A percentile compares a stretch with the other conserved stretches of the same genome.
These are phyloP conservation scores for Carabus problematicus DNA, from an alignment of 2,888 invertebrate genomes.

Conservation along the genomic window DNA sequence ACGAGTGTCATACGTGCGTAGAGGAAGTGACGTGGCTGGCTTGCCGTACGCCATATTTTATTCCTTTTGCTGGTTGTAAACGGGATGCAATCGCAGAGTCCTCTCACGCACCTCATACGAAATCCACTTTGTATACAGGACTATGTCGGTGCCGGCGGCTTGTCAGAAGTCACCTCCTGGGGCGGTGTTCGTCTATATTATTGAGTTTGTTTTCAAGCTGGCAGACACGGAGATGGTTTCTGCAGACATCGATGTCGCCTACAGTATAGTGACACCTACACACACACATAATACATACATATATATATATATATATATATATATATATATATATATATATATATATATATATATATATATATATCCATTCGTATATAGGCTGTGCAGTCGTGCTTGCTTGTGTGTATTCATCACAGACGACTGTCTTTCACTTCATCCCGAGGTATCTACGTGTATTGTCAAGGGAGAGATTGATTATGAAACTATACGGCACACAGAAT, in stretches of 20 bases:
- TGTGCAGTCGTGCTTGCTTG: too few species aligned
- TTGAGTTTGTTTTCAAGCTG: slow-evolving; percentile 36
- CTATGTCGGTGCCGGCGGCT: slow-evolving; percentile 14
- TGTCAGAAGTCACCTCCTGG: slow-evolving; percentile 31
- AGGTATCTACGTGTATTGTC: slow-evolving; percentile 33
- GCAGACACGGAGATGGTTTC: slow-evolving; percentile 29
- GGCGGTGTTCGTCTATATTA: slow-evolving; percentile 20
- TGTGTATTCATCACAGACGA: too few species aligned
- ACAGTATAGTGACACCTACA: background rate
- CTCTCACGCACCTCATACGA: slow-evolving; percentile 48
- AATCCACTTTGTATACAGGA: slow-evolving; percentile 48
- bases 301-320: too few species aligned
- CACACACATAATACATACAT: too few species aligned
- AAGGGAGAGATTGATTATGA: slow-evolving; percentile 39
- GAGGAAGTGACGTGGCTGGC: slow-evolving; percentile 24
- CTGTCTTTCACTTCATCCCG: background rate
- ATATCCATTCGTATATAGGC: too few species aligned
- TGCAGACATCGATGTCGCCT: slow-evolving; percentile 16
- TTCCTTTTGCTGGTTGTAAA: slow-evolving; percentile 49
- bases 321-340: too few species aligned
- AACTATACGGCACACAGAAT: slow-evolving; percentile 30
- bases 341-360: too few species aligned
- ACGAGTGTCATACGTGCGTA: slow-evolving; percentile 9
- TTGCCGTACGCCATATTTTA: slow-evolving; percentile 48
- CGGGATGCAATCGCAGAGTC: slow-evolving; percentile 47